A percentile compares a stretch with the other conserved stretches of the same genome.
Evolutionary conservation across 2,113 vertebrate genomes (phyloP).

Genomic region (Archocentrus centrarchus): DNA sequence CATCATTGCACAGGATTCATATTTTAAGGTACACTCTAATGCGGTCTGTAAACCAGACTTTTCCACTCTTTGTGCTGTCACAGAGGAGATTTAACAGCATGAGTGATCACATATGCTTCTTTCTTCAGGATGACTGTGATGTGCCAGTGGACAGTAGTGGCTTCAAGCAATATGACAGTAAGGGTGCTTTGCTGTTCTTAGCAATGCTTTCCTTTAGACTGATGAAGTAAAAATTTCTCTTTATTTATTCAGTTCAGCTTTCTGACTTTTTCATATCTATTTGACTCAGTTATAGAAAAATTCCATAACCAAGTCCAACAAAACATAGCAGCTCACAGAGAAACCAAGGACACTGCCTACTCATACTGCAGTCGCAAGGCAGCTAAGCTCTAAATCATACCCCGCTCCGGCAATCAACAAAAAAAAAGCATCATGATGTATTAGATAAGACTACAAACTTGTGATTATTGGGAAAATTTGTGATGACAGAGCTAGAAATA

Average conservation of each 20-base stretch:
- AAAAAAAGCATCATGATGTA: neutral
- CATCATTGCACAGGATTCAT: slow-evolving; percentile 90
- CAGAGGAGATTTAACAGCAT: neutral
- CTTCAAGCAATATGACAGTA: slow-evolving; percentile 94
- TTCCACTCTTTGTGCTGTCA: neutral
- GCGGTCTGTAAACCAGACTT: neutral
- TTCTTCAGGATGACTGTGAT: slow-evolving; percentile 84
- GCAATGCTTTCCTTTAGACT: neutral
- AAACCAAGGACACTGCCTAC: too few relatives aligned
- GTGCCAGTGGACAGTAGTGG: slow-evolving; percentile 88
- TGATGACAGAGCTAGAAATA: neutral
- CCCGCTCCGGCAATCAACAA: too few relatives aligned
- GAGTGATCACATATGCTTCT: slow-evolving; percentile 6
- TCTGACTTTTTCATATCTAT: neutral
- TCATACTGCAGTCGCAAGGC: too few relatives aligned
- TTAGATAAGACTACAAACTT: neutral
- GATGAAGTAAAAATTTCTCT: neutral
- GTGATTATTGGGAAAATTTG: neutral
- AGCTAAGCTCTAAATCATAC: too few relatives aligned
- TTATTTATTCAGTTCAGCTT: neutral
- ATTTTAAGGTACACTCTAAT: slow-evolving; percentile 88
- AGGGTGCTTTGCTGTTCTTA: slow-evolving; percentile 56
- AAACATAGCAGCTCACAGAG: too few relatives aligned
- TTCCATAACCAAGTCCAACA: too few relatives aligned
- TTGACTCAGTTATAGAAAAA: too few relatives aligned